A percentile compares a stretch with the other conserved stretches of the same genome.
phyloP scores from a whole-genome alignment of 2,113 vertebrate species.

The Glaucidium brasilianum region DNA sequence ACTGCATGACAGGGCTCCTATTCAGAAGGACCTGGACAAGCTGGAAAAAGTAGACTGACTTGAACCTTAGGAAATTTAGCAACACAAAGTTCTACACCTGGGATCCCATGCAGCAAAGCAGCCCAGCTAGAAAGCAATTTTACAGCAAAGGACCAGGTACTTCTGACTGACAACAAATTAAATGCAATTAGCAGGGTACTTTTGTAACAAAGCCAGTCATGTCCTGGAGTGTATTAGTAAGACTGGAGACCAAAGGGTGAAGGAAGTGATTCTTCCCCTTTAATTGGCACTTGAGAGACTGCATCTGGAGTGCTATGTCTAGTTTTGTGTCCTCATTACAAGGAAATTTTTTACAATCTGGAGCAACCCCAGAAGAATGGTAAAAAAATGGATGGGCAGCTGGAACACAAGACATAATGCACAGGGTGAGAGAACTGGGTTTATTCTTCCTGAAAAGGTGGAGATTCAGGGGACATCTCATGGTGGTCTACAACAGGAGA shows the following conservation, averaged over 20 bases:
- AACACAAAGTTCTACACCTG: background rate
- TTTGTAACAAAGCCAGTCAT: background rate
- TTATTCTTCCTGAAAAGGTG: background rate
- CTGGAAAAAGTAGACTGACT: background rate
- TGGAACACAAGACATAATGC: background rate
- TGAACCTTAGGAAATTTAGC: background rate
- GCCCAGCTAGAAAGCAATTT: background rate
- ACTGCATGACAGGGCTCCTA: background rate
- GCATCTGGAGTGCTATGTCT: background rate
- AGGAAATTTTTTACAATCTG: background rate
- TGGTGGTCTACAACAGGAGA: background rate
- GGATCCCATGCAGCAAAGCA: background rate
- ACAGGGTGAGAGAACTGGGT: background rate
- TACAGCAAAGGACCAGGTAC: background rate
- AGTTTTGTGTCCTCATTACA: background rate
- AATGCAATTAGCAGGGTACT: background rate
- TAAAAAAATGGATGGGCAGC: background rate
- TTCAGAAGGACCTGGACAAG: background rate
- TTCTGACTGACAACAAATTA: background rate
- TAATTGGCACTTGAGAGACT: background rate
- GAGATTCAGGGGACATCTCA: background rate
- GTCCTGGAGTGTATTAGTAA: background rate
- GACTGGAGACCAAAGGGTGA: background rate
- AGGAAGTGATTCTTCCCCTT: background rate
- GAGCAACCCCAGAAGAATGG: background rate